Base-by-base conservation (phyloP, 2,888 invertebrate genomes). In the Criorhina ranunculi region DNA sequence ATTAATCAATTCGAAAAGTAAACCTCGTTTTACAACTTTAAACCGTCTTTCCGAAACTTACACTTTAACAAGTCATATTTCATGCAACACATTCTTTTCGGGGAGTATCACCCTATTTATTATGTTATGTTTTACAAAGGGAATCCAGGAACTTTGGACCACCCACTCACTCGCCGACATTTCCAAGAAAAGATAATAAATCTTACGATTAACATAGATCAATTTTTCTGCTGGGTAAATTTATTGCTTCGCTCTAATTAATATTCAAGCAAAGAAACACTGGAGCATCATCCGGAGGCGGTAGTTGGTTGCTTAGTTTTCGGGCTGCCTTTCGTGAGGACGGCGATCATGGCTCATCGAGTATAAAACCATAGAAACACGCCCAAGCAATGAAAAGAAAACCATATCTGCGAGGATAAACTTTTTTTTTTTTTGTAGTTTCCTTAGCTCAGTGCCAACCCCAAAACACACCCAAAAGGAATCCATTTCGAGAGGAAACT, bases 161-260 rank as follows among this genome's bases (percentile, higher is more conserved):
- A 57, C 51, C 29, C 51, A 44, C 35, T 15, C 51, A 19, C 31
- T 11, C 19, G 42, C n/a, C 7, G 60, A 42, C n/a, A n/a, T 53
- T 66, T 37, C 37, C 33, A 57, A 64, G 64, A 29, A 72, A 53
- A 24, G 70, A 72, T 72, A 72, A 77, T 77, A 82, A 82, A 77
- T 82, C 82, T 51, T 64, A 44, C 66, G 72, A 64, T 82, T 66
- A 77, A 66, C 70, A 77, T 72, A 44, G 66, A 82, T 82, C 77
- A 82, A 82, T 82, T 77, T 77, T 82, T 77, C 77, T 57, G 51
- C 55, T 77, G 51, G 53, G 51, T 60, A 53, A 66, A 82, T 82
- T 82, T 77, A 77, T 72, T 59, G 66, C 77, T 64, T 59, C 70
- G 51, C 53, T 77, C 33, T 77, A 53, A 77, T 82, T 82, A 82